Evolutionary conservation across 64 coral and sea anemone species (phyloP).

Genomic region (Exaiptasia diaphana): DNA sequence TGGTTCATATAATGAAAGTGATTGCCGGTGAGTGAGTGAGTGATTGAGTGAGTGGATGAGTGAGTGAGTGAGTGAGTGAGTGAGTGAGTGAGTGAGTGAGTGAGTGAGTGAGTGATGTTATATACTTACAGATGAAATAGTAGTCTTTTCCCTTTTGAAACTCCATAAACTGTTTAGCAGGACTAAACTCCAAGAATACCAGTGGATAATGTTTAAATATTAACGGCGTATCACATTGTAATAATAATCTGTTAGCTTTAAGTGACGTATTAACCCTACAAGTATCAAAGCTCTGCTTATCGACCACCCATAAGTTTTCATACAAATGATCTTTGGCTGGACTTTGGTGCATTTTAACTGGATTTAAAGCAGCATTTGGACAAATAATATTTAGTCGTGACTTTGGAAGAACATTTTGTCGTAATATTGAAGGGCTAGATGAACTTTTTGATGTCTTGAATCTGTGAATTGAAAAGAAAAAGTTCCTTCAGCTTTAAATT

Average conservation of each 20-base stretch:
- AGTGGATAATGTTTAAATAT: slow-evolving; percentile 16
- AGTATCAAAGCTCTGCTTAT: slow-evolving; percentile 45
- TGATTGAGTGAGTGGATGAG: no score
- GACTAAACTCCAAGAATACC: slow-evolving; percentile 19
- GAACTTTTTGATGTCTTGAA: no score
- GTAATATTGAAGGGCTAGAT: no score
- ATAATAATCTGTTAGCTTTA: not conserved
- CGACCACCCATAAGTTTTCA: slow-evolving; percentile 60
- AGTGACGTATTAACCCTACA: slow-evolving; percentile 8
- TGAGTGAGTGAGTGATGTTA: no score
- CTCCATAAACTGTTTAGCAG: not conserved
- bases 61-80: no score
- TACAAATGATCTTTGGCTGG: slow-evolving; percentile 11
- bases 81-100: no score
- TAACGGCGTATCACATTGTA: slow-evolving; percentile 1
- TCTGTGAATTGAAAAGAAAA: no score
- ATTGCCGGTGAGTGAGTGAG: no score
- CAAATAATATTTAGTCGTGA: slow-evolving; percentile 45
- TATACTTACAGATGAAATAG: slow-evolving; percentile 58
- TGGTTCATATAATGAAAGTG: no score
- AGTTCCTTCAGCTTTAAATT: no score
- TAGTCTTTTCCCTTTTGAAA: slow-evolving; percentile 29
- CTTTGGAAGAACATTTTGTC: not conserved
- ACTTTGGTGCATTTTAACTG: not conserved
- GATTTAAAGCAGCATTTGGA: slow-evolving; percentile 16